Base-by-base conservation (phyloP, 2,113 vertebrate genomes). In the Vulpes vulpes region DNA sequence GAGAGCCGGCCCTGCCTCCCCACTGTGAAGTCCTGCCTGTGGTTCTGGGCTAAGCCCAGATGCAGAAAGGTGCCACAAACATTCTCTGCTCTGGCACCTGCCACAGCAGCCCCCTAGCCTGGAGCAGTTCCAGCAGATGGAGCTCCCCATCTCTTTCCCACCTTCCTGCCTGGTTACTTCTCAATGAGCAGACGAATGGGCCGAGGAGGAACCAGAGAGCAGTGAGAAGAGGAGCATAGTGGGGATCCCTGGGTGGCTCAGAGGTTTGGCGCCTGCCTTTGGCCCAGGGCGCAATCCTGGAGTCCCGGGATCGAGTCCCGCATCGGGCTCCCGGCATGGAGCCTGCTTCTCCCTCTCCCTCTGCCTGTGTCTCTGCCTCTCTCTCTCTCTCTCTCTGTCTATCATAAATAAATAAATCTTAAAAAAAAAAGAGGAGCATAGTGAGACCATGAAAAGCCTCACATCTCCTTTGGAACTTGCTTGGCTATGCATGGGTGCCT, bases 131-230 rank as follows among this genome's bases (percentile, higher is more conserved):
- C 59, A 43, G 62, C 8, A 8, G 19, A 23, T 51, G 2, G 55
- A 27, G 86, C 7, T 9, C 25, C 14, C 32, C 2, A 51, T 15
- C 32, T 43, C 11, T 7, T 14, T 38, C 0, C 27, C 5, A 0
- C 35, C 2, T 27, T 59, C 81, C 55, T 16, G 22, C 79, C 59
- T 74, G 55, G 9, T 76, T 92, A 27, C 76, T 95, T 91, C 67
- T 95, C 57, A 51, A 1, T 5, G 55, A 96, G 81, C n/a, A 59
- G 84, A 67, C 32, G n/a, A 35, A 65, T 30, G 76, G 49, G 43
- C 64, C 62, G 60, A 83, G n/a, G 27, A 71, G 78, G n/a, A 32
- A 19, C 53, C 69, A 43, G 78, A 67, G 76, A 84, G 27, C 16
- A 6, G 11, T 23, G 35, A 80, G 87, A 76, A 65, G 83, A 80